Evolutionary conservation across 2,888 invertebrate genomes (phyloP), one percentile per base, ranked within the genome.

Genomic region (Ganaspis brasiliensis): DNA sequence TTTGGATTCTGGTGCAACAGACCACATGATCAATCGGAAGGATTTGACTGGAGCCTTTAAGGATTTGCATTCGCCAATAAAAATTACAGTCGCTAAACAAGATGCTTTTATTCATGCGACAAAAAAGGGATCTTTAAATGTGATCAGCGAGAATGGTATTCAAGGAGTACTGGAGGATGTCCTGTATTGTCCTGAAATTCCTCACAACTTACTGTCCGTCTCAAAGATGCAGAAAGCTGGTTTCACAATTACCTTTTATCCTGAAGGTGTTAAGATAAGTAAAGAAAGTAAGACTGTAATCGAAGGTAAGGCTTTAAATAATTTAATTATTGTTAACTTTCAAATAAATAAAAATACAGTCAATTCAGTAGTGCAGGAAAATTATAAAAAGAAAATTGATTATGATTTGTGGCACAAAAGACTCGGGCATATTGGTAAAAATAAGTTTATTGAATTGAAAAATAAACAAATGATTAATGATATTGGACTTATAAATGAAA

Each of bases 181-280:
- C 3, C 82, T 90, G 4, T 90, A 81, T 77, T 86, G 86, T 73
- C 72, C 83, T 19, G 88, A 90, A 35, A 81, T 85, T 6, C 86
- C 87, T 40, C 82, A 89, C 80, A 89, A 89, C 76, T 76, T 88
- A 26, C 76, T 87, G 9, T 87, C 87, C 1, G 87, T 88, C 52
- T 75, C 74, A 72, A 84, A 74, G 61, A 85, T 87, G 81, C 82
- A 83, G 72, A 78, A 85, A 71, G 81, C 83, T 52, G 87, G 86
- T 16, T 84, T 87, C 82, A 83, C 80, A 21, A 83, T 90, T 10
- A 85, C 77, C 31, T 89, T 87, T 67, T 78, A 83, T 59, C 80
- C 86, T 75, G 75, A 84, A 74, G 87, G 87, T 16, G 84, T 85
- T 2, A 77, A 82, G 70, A 72, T 82, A 70, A 83, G 74, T 63